Base-by-base conservation (phyloP, 2,113 vertebrate genomes). In the Acrocephalus arundinaceus region DNA sequence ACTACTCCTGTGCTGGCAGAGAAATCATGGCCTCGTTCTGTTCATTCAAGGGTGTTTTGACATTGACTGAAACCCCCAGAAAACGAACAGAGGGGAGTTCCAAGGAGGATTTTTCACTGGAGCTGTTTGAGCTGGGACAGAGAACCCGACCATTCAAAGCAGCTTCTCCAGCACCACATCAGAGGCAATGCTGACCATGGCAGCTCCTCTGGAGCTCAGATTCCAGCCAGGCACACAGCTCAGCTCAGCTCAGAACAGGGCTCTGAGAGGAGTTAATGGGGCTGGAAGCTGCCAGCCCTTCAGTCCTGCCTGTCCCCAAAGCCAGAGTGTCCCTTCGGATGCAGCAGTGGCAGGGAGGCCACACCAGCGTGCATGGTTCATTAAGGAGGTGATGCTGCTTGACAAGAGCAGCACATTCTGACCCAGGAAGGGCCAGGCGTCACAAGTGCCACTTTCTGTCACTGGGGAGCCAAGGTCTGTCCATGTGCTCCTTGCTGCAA, bases 251-350 rank as follows among this genome's bases (percentile, higher is more conserved):
- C 62, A 22, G 41, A 13, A 45, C 0, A 0, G 93, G 77, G 58
- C 62, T 72, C 33, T 13, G 41, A 79, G 62, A 25, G 59, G 30
- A 45, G 33, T 35, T 66, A 30, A 61, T 13, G 78, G 70, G 71
- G 66, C 61, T 95, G 85, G n/a, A 21, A 91, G 82, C 78, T 94
- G 84, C 65, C 91, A 57, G 58, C 70, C 80, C 70, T 72, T 21
- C 84, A 37, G 48, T 12, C 17, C 70, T 84, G 43, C 62, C 15
- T n/a, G 51, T 14, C 16, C 37, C 84, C 43, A 79, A 6, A 14
- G 58, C 49, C 13, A 4, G 37, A 12, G 43, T 4, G 19, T 41
- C 41, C 87, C 91, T 45, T 25, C 10, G 71, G n/a, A 18, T 6
- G 7, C 70, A 6, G 73, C 63, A 3, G 27, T 11, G 57, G 11